Conservation (phyloP, 1,140 invertebrate species). For the Phthorimaea operculella region DNA sequence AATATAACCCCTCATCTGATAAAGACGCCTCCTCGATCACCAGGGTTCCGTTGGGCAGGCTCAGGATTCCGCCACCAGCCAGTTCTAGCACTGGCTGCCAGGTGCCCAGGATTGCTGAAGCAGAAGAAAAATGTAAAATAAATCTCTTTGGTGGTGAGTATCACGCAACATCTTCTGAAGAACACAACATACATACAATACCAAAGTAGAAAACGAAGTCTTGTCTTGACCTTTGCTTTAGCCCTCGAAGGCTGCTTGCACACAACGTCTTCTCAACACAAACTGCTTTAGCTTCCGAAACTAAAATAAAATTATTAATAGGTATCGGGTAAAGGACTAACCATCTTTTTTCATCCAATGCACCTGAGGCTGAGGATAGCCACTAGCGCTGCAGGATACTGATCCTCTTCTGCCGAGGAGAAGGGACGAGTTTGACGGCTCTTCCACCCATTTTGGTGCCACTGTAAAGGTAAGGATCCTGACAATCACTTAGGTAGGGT, state of each 20-base stretch:
- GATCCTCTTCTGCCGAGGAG: slow-evolving; percentile 77
- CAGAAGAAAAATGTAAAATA: too few relatives aligned
- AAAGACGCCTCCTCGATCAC: slow-evolving; percentile 75
- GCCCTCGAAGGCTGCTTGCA: too few relatives aligned
- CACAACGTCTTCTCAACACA: too few relatives aligned
- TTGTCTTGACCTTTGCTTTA: too few relatives aligned
- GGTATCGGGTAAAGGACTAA: slow-evolving; percentile 27
- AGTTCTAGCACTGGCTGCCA: slow-evolving; percentile 69
- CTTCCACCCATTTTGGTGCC: slow-evolving; percentile 85
- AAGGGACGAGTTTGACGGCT: slow-evolving; percentile 80
- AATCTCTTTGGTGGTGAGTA: too few relatives aligned
- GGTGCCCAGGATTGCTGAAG: slow-evolving; percentile 51
- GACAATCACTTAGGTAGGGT: too few relatives aligned
- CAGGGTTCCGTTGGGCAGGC: slow-evolving; percentile 74
- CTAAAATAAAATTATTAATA: too few relatives aligned
- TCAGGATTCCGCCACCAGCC: slow-evolving; percentile 69
- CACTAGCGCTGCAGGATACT: slow-evolving; percentile 82
- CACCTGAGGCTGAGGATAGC: slow-evolving; percentile 78
- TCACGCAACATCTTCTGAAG: too few relatives aligned
- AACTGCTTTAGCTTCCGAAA: too few relatives aligned
- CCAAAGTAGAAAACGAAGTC: too few relatives aligned
- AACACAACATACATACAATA: too few relatives aligned
- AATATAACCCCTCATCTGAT: slow-evolving; percentile 85
- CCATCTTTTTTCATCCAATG: slow-evolving; percentile 79
- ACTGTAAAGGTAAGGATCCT: slow-evolving; percentile 66